Base-by-base conservation (phyloP, 2,797 vertebrate species). In the Cynopterus sphinx region DNA sequence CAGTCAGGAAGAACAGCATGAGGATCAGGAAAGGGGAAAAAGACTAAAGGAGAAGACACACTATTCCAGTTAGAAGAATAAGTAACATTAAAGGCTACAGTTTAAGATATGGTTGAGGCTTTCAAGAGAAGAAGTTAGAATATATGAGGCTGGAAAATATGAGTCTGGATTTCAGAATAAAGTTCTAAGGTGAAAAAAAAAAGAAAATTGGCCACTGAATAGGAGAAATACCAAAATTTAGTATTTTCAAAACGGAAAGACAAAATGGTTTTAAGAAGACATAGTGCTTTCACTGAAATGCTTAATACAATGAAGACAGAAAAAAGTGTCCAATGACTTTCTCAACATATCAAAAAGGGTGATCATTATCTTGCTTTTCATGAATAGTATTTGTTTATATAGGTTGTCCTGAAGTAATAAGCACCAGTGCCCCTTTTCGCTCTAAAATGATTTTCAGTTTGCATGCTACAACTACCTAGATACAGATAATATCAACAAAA, bases 21-120 rank as follows among this genome's bases (percentile, higher is more conserved):
- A 67, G 28, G 2, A 31, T 9, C 7, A 22, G 0, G 49, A 10
- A 21, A 6, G 26, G 31, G 63, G 2, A 19, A 26, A 28, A 51
- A 67, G 11, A 73, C 17, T 26, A 7, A 51, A 86, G 0, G 17
- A 49, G 22, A 93, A 2, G 39, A 26, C 6, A 49, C 0, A 70
- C 17, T 36, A 41, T 46, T 51, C 33, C 17, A 53, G 11, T 59
- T 11, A 43, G 39, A 71, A 71, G 57, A 39, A 83, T 24, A 4
- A 51, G 28, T 26, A 11, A 77, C 22, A 83, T 43, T 59, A 83
- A 46, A 81, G 10, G 4, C 4, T 22, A 8, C n/a, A 9, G 9
- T 67, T 97, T 86, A 88, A 84, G 36, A 74, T 67, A 59, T 9
- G 17, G n/a, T 8, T 91, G 28, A 88, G 7, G 33, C 2, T 67